Conservation (phyloP, 1,140 invertebrate genomes). For the Drosophila tropicalis region DNA sequence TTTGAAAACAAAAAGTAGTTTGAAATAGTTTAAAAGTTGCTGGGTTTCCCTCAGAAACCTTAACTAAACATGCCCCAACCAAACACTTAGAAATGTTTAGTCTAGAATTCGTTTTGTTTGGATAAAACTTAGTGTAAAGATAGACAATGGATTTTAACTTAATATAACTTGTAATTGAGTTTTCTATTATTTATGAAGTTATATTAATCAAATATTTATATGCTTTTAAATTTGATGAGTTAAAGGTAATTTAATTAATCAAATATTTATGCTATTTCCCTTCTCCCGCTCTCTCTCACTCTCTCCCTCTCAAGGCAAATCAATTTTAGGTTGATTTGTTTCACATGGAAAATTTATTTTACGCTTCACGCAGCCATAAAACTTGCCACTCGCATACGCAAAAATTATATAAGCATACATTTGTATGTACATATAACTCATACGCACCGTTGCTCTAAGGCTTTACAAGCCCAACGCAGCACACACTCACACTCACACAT, state of each 20-base stretch:
- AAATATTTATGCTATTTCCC: slow-evolving; percentile 43
- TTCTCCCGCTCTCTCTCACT: no score
- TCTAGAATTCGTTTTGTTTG: no score
- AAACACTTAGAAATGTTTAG: no score
- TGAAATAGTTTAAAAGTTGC: no score
- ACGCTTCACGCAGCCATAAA: slow-evolving; percentile 37
- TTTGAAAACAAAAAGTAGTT: no score
- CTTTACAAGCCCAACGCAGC: slow-evolving; percentile 2
- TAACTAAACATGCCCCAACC: no score
- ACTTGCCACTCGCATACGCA: slow-evolving; percentile 34
- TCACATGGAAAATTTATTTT: slow-evolving; percentile 56
- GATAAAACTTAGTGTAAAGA: no score
- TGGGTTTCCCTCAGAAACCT: no score
- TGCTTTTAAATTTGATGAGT: slow-evolving; percentile 51
- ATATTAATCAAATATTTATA: slow-evolving; percentile 34
- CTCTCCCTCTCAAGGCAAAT: slow-evolving; percentile 22
- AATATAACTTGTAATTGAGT: no score
- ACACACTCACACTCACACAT: not conserved
- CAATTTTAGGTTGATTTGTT: slow-evolving; percentile 51
- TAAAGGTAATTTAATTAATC: slow-evolving; percentile 60
- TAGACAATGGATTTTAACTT: not conserved
- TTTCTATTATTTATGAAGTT: slow-evolving; percentile 1
- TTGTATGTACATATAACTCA: slow-evolving; percentile 49
- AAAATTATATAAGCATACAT: slow-evolving; percentile 18
- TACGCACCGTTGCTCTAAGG: slow-evolving; percentile 50